Evolutionary conservation across 53 echinoderm and acorn worm species (phyloP), one percentile per base, ranked within the genome.

Genomic region (Actinopyga echinites): DNA sequence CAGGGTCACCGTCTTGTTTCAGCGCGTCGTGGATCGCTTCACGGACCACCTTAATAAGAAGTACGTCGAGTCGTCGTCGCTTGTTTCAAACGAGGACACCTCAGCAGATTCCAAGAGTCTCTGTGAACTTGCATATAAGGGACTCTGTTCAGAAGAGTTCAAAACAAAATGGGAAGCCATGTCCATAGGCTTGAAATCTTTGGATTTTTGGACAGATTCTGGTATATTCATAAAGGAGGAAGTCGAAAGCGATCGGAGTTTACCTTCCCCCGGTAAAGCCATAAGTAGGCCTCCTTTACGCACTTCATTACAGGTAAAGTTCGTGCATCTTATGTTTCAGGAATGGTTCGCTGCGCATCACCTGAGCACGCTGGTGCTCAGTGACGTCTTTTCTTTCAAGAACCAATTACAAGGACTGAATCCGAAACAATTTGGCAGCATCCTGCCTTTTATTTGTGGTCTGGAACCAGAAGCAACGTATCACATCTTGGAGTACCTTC

Each of bases 141-240:
- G 77, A 8, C 3, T 77, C 30, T 54, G 44, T 3, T 54, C 77
- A 30, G 20, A 56, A 52, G 32, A 43, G 5, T 49, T 55, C 1
- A 31, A 31, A 56, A 77, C 77, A 11, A 77, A 29, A 49, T 77
- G 77, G 77, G 56, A 31, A 11, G 19, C 54, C 2, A 30, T 30
- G 25, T 21, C 49, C 2, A 30, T 77, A 23, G 25, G 15, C 28
- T 77, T 55, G 21, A 23, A 31, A 5, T 77, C 26, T 56, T 77
- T 77, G 56, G 55, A 77, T 11, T 77, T 77, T 77, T 77, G 77
- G 77, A 77, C 77, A 28, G 49, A 55, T 31, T 33, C 77, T 54
- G 77, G 77, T 17, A 77, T 77, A 45, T 56, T 77, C 45, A 28
- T 77, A 13, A 77, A 55, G 32, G 77, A 77, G 21, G 33, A 77